Evolutionary conservation across 1,140 invertebrate species (phyloP), one percentile per base, ranked within the genome.

Genomic region (Drosophila murphyi): DNA sequence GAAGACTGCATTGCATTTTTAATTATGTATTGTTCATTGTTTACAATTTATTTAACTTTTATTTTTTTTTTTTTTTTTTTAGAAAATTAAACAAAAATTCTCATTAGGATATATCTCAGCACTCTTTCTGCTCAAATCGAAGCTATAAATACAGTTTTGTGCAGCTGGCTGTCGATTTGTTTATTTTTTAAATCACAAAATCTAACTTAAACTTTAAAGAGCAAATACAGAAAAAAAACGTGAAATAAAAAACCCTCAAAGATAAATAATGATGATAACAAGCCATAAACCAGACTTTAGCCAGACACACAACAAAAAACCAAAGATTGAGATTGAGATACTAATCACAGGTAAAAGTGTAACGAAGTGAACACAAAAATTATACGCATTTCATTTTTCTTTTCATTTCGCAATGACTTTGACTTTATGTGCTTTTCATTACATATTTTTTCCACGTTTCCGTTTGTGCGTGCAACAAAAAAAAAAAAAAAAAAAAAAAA

Each of bases 351-450:
- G 74, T 75, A 82, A 86, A 87, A 86, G 75, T 78, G 71, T 86
- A 86, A 72, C 70, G 68, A 86, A 75, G 41, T 56, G 62, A 67
- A 72, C 55, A 67, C 32, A 71, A 61, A 73, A 71, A 87, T 86
- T 87, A 82, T 68, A 86, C 75, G 82, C 82, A 81, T 81, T 72
- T 74, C 59, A 54, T 54, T 60, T 65, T 59, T 28, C 48, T 68
- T 76, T 65, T 82, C 37, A 67, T 68, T 50, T 67, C 39, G 56
- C 73, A 56, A 87, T 86, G 82, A 86, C 82, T 86, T 76, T 31
- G 60, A 60, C 37, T 83, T 87, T 81, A 62, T 31, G 2, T 28
- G 28, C 51, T 48, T 69, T 48, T 20, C n/a, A 32, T 67, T 4
- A 48, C 3, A n/a, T 6, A 4, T 35, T 41, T 20, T 67, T 20